Evolutionary conservation across 2,888 invertebrate species (phyloP).

Genomic region (Prenolepis imparis): DNA sequence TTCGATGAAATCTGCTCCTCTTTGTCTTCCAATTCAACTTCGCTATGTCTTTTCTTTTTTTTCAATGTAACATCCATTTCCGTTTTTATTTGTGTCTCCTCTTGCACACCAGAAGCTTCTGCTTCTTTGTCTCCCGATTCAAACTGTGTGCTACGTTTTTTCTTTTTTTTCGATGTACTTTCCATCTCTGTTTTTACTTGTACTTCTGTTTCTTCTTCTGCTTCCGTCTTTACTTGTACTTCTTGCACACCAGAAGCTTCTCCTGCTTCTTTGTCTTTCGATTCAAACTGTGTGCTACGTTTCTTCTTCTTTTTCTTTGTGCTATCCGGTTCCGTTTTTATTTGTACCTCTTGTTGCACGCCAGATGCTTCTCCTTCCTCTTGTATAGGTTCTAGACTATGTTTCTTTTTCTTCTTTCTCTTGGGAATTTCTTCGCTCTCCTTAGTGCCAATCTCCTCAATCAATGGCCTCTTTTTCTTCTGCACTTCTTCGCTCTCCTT

Average conservation of each 20-base stretch:
- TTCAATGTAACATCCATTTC: neutral
- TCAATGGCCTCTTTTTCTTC: constrained; percentile 87
- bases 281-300: neutral
- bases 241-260: constrained; percentile 19
- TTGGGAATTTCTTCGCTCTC: constrained; percentile 69
- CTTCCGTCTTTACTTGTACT: constrained; percentile 5
- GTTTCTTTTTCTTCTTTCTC: constrained; percentile 78
- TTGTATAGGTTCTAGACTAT: constrained; percentile 72
- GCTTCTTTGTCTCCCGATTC: neutral
- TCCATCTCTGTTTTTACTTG: constrained; percentile 18
- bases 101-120: neutral
- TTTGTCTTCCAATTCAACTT: neutral
- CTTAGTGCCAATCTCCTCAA: constrained; percentile 74
- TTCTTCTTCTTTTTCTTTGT: constrained; percentile 80
- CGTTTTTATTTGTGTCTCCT: neutral
- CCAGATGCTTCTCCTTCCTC: constrained; percentile 63
- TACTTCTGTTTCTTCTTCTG: neutral
- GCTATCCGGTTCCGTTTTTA: neutral
- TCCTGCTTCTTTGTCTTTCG: neutral
- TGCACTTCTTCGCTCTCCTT: constrained; percentile 66
- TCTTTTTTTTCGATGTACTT: constrained; percentile 62
- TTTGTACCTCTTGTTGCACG: no score
- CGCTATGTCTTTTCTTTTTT: constrained; percentile 14
- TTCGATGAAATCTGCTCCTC: neutral
- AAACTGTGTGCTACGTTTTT: neutral